Base-by-base conservation (phyloP, 2,113 vertebrate genomes). In the Gasterosteus aculeatus region DNA sequence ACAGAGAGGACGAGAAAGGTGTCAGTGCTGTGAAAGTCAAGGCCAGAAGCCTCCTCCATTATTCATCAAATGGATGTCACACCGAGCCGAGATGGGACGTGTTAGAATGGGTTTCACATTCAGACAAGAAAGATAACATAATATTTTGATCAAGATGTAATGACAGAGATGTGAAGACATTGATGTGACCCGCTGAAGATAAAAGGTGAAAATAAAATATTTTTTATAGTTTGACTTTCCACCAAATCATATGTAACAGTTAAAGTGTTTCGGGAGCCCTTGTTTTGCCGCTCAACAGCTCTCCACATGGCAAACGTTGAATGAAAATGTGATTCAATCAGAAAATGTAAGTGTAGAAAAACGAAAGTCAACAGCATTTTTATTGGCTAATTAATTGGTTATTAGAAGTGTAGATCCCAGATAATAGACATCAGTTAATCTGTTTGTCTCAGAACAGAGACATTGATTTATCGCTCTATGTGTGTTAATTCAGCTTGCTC, bases 401-500 rank as follows among this genome's bases (percentile, higher is more conserved):
- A 31, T 65, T 68, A 16, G 44, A 69, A 42, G 64, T 59, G n/a
- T 41, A 63, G 46, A 59, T n/a, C 58, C 33, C 15, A 71, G 35
- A 56, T 58, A 49, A 74, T 1, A 10, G 16, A n/a, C 22, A 41
- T 49, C 66, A 63, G 29, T 76, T n/a, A 61, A 44, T 87, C 33
- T 19, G 5, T 51, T 2, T 7, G 56, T 61, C 75, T 77, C 53
- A 65, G 5, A 60, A 68, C 60, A 69, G 53, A 77, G 64, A 71
- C 53, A 88, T 78, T 42, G 78, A 82, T 85, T 85, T 72, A 5
- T 76, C 42, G 39, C 42, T 61, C 42, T 33, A 46, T 16, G 49
- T 81, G 66, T 60, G 71, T 81, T 77, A 38, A 57, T 69, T 63
- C 29, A 16, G 1, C 7, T 10, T 15, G 22, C 26, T 81, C 44